Conservation (phyloP, 2,888 invertebrate species). For the Vesta saturnalis region DNA sequence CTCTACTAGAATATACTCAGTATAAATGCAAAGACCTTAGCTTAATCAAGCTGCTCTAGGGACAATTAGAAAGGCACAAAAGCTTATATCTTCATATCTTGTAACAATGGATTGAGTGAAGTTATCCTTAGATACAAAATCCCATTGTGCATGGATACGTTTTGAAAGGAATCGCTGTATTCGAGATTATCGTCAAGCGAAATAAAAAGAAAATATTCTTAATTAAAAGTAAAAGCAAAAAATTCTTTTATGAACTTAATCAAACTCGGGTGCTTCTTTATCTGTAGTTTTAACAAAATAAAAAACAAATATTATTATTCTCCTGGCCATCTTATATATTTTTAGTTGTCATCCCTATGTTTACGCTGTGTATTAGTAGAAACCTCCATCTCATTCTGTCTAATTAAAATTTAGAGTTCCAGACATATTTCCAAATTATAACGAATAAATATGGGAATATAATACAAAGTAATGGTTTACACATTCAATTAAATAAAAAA, state of each 20-base stretch:
- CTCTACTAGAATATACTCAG: constrained; percentile 22
- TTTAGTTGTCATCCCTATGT: too few relatives aligned
- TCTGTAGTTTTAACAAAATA: neutral
- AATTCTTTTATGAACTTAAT: too few relatives aligned
- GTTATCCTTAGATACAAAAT: constrained; percentile 36
- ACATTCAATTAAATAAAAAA: too few relatives aligned
- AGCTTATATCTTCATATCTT: constrained; percentile 37
- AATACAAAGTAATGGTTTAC: too few relatives aligned
- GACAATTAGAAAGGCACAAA: constrained; percentile 39
- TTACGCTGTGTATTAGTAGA: too few relatives aligned
- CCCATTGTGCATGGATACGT: constrained; percentile 25
- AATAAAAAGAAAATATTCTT: constrained; percentile 24
- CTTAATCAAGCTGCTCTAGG: constrained; percentile 38
- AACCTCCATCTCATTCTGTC: neutral
- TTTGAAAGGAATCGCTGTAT: constrained; percentile 26
- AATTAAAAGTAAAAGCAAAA: neutral
- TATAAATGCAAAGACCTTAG: constrained; percentile 35
- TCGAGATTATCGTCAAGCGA: constrained; percentile 22
- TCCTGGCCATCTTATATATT: too few relatives aligned
- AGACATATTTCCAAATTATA: neutral
- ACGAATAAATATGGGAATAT: too few relatives aligned
- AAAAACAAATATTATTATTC: too few relatives aligned
- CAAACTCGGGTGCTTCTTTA: neutral
- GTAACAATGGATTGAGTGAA: constrained; percentile 33
- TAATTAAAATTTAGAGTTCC: neutral